A percentile compares a stretch with the other conserved stretches of the same genome.
phyloP scores from a whole-genome alignment of 2,113 vertebrate species.

The Cochlearius cochlearius region DNA sequence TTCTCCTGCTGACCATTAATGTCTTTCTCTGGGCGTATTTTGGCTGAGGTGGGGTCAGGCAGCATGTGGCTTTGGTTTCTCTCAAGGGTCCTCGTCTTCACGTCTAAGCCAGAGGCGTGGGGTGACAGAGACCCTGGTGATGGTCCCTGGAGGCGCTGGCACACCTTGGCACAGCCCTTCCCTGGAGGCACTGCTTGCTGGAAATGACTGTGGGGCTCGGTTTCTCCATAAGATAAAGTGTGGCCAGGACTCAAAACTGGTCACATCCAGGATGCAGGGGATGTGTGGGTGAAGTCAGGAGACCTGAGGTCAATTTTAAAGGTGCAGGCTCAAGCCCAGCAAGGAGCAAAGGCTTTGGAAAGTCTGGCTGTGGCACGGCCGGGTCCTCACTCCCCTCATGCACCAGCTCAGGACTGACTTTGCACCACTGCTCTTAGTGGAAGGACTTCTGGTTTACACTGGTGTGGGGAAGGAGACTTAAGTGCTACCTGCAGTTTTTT shows the following conservation, averaged over 20 bases:
- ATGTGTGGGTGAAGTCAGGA: neutral
- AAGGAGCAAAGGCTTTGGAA: neutral
- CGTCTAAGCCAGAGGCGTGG: accelerated
- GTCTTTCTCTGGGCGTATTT: conserved; percentile 93
- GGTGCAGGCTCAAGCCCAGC: neutral
- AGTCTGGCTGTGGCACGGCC: neutral
- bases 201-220: neutral
- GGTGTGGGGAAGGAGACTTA: neutral
- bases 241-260: neutral
- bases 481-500: neutral
- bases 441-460: neutral
- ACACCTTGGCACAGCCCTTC: neutral
- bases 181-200: neutral
- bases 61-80: neutral
- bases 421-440: neutral
- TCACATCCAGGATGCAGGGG: neutral
- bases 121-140: neutral
- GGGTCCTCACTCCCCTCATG: neutral
- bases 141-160: accelerated
- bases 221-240: neutral
- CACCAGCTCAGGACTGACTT: neutral
- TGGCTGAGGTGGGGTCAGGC: conserved; percentile 44
- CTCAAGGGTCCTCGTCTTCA: neutral
- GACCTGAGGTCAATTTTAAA: neutral
- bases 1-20: conserved; percentile 82